Evolutionary conservation across 2,113 vertebrate genomes (phyloP), one percentile per base, ranked within the genome.

Genomic region (Rhabdomys dilectus): DNA sequence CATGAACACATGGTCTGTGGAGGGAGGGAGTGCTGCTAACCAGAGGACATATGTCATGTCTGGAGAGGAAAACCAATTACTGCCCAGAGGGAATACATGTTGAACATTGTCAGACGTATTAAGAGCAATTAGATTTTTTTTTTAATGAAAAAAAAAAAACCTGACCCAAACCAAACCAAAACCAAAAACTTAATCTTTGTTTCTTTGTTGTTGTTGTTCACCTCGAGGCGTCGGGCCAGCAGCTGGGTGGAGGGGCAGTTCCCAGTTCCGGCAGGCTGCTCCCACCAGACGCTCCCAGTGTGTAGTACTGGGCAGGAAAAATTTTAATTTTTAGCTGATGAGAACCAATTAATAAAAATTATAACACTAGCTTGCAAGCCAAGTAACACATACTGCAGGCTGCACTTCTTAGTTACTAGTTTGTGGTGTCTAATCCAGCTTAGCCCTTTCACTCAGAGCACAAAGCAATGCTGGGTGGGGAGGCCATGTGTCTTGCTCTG

Each of bases 321-420:
- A n/a, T 45, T 56, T 66, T 82, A 86, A 77, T 73, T 94, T 95
- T 94, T 77, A 82, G 58, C 39, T 64, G 45, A 22, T 51, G n/a
- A n/a, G 70, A 97, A 92, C 31, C 45, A 95, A 88, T 96, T 93
- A 86, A 91, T 53, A 4, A 85, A 95, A 95, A 91, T 77, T 34
- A 10, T 48, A 68, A 76, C 6, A 34, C 70, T 51, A 48, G n/a
- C 48, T 89, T 42, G 29, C 22, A 76, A 97, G 91, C 73, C 91
- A 93, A 84, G 42, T 42, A 31, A 75, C 13, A 56, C 21, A 85
- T 19, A 70, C 13, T 34, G 36, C n/a, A 58, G 76, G 51, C 36
- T 42, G 21, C 4, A 10, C n/a, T 53, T 91, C 84, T 39, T 13
- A 80, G 56, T 48, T 70, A 31, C 60, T 36, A 9, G 72, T 45